Base-by-base conservation (phyloP, 2,888 invertebrate genomes). In the Morpho deidamia region DNA sequence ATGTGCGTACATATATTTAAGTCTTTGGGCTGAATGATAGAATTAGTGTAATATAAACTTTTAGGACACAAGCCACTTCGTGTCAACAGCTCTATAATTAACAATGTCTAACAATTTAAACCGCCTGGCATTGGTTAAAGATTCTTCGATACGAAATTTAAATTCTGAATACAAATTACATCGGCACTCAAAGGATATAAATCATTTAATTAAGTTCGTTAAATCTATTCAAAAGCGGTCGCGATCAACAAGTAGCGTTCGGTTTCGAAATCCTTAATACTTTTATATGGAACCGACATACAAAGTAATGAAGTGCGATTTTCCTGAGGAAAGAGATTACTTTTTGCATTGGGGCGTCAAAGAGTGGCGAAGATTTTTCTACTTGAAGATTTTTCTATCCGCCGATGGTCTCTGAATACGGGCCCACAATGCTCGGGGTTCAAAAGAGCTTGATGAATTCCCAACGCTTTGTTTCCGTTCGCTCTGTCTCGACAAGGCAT, bases 401-500 rank as follows among this genome's bases (percentile, higher is more conserved):
- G 72, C 76, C 80, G 74, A 77, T 81, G 80, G 80, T 71, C 79
- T 72, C 72, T 78, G 83, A 83, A 81, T 83, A 64, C 67, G 62
- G 79, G 72, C 75, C 80, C 83, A 84, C 83, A 85, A 82, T 85
- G 77, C 75, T 70, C 65, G 67, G 77, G 75, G 86, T 83, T 87
- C 85, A 86, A 86, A 87, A 85, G 86, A 83, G 79, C 86, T 80
- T 88, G 86, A 88, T 88, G 87, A 88, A 87, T 86, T 79, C 78
- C 73, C 75, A 75, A 74, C 70, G 76, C 87, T 86, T 88, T 87
- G 88, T 88, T 87, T 87, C 82, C 80, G 77, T 81, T 75, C 77
- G 82, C 80, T 85, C 82, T 78, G 76, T 74, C 81, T 76, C 82
- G 77, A 80, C 81, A 78, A 82, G 83, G 83, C 86, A 86, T 87